Evolutionary conservation across 2,888 invertebrate genomes (phyloP), one percentile per base, ranked within the genome.

Genomic region (Lamellibrachia columna): DNA sequence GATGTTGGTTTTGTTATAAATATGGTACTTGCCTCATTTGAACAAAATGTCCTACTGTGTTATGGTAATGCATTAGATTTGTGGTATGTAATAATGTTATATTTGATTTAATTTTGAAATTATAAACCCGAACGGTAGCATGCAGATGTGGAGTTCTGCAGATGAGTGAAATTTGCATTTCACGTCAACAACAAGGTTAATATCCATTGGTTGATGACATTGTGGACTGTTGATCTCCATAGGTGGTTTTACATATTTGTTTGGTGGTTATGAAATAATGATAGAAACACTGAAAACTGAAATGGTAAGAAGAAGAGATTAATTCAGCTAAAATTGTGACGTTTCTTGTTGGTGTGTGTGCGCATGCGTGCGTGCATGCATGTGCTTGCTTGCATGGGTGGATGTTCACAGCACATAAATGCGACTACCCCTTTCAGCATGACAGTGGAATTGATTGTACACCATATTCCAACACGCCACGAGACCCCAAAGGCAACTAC

Each of bases 401-500:
- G 7, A 9, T 58, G 7, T 15, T 11, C 58, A 58, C 58, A 58
- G 8, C 15, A 8, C 58, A 11, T 8, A 58, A 15, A 15, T 11
- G 11, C 7, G 11, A 58, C n/a, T 75, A 4, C 75, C 75, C 22
- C 94, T 95, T 97, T 2, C 97, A 99, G 99, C 99, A 99, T 97
- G 99, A 99, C 97, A 98, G 98, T 90, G 95, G 96, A 11, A 93
- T 92, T 0, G 91, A 93, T 53, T 96, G 96, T 94, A 95, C 95
- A 1, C 96, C 96, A 2, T 95, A 94, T 93, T 95, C 95, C n/a
- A 95, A 95, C 2, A 91, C 60, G 0, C 92, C 92, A 22, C 52
- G 99, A 92, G 99, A 99, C 9, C 99, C 99, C 0, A 92, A 98
- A 94, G 99, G 99, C 93, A 99, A 99, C 97, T 99, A 98, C 97